phyloP scores from a whole-genome alignment of 2,888 invertebrate genomes.

The Eledona agricola region DNA sequence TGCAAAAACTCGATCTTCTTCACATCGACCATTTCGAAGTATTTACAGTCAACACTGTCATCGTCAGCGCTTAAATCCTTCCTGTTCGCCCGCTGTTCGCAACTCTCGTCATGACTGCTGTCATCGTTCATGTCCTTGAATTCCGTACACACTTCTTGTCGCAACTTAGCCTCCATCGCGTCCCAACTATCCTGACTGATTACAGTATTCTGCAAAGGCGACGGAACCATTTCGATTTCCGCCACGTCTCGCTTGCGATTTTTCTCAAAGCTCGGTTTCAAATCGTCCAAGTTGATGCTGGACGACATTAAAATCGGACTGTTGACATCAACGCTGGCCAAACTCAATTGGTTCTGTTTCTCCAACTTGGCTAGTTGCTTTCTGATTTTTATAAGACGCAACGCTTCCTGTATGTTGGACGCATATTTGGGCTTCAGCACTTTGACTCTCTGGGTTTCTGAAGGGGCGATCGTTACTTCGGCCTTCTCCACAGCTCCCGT shows the following conservation, averaged over 20 bases:
- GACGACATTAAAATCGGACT: slow-evolving; percentile 16
- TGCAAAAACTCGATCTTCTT: slow-evolving; percentile 19
- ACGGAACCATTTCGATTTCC: slow-evolving; percentile 18
- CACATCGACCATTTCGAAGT: slow-evolving; percentile 36
- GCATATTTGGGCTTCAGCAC: slow-evolving; percentile 75
- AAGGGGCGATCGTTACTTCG: slow-evolving; percentile 18
- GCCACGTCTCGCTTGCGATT: slow-evolving; percentile 1
- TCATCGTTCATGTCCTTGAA: slow-evolving; percentile 35
- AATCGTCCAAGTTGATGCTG: slow-evolving; percentile 29
- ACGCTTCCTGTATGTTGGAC: slow-evolving; percentile 73
- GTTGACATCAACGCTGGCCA: slow-evolving; percentile 46
- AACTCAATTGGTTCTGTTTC: slow-evolving; percentile 58
- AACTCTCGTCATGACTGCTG: slow-evolving; percentile 24
- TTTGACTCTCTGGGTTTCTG: slow-evolving; percentile 49
- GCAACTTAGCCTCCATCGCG: slow-evolving; percentile 58
- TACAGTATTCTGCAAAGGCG: slow-evolving; percentile 45
- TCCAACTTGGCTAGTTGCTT: slow-evolving; percentile 72
- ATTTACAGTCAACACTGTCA: slow-evolving; percentile 38
- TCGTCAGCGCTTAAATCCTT: slow-evolving; percentile 16
- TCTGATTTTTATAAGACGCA: slow-evolving; percentile 72
- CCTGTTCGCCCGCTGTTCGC: slow-evolving; percentile 11
- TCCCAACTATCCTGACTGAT: slow-evolving; percentile 60
- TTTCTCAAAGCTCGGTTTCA: slow-evolving; percentile 15
- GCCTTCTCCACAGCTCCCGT: slow-evolving; percentile 15
- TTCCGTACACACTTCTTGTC: slow-evolving; percentile 48